Base-by-base conservation (phyloP, 1,140 invertebrate species). In the Scaptomyza graminum region DNA sequence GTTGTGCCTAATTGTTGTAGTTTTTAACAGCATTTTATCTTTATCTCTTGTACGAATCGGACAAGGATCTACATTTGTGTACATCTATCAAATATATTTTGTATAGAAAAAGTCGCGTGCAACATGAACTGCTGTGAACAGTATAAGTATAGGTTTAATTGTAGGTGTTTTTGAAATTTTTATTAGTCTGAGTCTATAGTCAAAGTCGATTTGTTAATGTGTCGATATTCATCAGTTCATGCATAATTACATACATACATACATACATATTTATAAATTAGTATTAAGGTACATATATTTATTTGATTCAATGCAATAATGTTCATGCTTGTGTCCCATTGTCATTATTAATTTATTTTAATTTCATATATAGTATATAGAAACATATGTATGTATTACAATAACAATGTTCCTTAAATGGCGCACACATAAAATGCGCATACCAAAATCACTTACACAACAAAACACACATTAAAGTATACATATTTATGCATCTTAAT, bases 371-470 rank as follows among this genome's bases (percentile, higher is more conserved):
- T n/a, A n/a, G n/a, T 56, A 67, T 60, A 28, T 54, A 49, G 70
- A 22, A 59, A 57, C 41, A 61, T 49, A 59, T 59, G 46, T 67
- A 52, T 66, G 67, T 52, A 18, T 22, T 3, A 22, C 18, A 22
- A 22, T 43, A 76, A 79, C 56, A 79, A 88, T 82, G 82, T 87
- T 87, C 82, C 82, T 87, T 87, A 88, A 54, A 57, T 43, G 51
- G 74, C 74, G 49, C 44, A 44, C n/a, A 34, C 34, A 59, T 63
- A 61, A 74, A 22, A 2, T 2, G 44, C 46, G 44, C 83, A 68
- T 69, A 73, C 67, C 66, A 68, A 52, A 73, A 61, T 15, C 25
- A 69, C 67, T 63, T 64, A 71, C 49, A 15, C 51, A 49, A 64
- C 15, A 65, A 64, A 65, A 76, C 76, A 59, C 57, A 72, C 44